Evolutionary conservation across 2,797 vertebrate species (phyloP), one percentile per base, ranked within the genome.

Genomic region (Enteromius unitaeniatus): DNA sequence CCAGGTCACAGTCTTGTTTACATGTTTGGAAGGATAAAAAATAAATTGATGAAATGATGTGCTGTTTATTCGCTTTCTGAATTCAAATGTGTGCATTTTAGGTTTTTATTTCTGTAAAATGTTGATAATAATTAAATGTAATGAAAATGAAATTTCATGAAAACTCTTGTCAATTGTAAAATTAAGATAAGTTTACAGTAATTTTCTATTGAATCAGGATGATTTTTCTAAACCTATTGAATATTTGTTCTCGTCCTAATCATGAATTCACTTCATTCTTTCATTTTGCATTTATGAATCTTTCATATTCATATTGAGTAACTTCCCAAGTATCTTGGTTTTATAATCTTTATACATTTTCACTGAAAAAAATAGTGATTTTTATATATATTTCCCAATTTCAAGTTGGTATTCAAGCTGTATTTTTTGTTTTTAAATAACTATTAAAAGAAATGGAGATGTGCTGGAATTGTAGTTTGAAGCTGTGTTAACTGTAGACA

Each of bases 1-100:
- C 87, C 86, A 90, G 89, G 91, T 95, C 94, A 92, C 91, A 72
- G 93, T 95, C 92, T 92, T 92, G 93, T 95, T 95, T 95, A 95
- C 93, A 93, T 94, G 93, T 94, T 92, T 92, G 79, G 68, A 86
- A 85, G 78, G 62, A 70, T 21, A 58, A 81, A 58, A 78, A 90
- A 89, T 90, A 81, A 84, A 92, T 85, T 67, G 93, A 95, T 94
- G 15, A 95, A 95, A 95, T 86, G 67, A 85, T 85, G 79, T 89
- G 85, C 84, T 89, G 84, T 87, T 89, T 45, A 64, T 85, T 86
- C 62, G 53, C 84, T 85, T 90, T 89, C 88, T 73, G 89, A 88
- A 87, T 55, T 31, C 28, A 15, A 62, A 45, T 69, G 1, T 8
- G 1, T 10, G 3, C 5, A 6, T 13, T 47, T 47, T 53, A 19